Conservation (phyloP, 2,113 vertebrate genomes). For the Todiramphus saurophagus region DNA sequence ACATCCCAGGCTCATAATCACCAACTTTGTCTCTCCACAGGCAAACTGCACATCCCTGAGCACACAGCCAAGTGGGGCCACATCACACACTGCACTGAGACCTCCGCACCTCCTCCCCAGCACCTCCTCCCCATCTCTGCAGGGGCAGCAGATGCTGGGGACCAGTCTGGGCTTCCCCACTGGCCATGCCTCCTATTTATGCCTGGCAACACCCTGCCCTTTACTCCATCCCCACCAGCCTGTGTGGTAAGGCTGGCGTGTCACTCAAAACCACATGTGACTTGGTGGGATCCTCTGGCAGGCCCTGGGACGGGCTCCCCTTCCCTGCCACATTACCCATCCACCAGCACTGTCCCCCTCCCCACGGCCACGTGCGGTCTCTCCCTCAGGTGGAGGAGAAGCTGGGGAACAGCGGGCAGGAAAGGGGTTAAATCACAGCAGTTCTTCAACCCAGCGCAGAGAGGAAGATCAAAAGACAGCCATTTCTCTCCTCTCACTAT, state of each 20-base stretch:
- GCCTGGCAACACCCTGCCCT: not conserved
- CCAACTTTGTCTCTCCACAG: not conserved
- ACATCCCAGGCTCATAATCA: not conserved
- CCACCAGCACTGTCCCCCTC: not conserved
- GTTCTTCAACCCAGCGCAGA: not conserved
- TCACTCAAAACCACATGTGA: not conserved
- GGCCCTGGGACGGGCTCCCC: not conserved
- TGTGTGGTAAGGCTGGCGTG: rapidly evolving
- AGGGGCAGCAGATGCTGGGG: rapidly evolving
- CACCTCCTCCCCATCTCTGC: not conserved
- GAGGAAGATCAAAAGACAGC: not conserved
- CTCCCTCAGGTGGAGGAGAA: not conserved
- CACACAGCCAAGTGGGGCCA: not conserved
- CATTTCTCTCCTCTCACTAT: not conserved
- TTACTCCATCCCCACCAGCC: not conserved
- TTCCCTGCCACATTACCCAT: not conserved
- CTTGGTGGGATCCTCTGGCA: not conserved
- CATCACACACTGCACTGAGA: rapidly evolving
- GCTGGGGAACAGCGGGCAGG: rapidly evolving
- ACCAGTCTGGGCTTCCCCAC: not conserved
- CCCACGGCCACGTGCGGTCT: not conserved
- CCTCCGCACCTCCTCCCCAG: not conserved
- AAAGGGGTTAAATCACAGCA: not conserved
- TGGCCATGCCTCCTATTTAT: not conserved
- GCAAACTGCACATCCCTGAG: rapidly evolving